These are phyloP conservation scores for Acronicta aceris DNA, from an alignment of 2,888 invertebrate species.

Conservation along the genomic window DNA sequence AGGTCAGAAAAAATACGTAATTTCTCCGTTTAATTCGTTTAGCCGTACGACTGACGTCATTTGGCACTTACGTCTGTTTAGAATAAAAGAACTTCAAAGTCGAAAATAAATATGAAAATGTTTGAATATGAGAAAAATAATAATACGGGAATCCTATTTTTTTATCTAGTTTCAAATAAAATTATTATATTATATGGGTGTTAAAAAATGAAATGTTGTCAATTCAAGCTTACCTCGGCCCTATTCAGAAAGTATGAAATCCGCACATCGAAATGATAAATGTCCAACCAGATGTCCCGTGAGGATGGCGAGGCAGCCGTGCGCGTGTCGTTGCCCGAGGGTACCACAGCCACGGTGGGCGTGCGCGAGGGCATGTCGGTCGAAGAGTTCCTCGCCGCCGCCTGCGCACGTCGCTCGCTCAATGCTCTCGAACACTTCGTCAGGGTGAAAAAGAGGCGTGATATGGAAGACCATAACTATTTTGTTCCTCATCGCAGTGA, in stretches of 20 bases:
- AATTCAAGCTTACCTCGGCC: background rate
- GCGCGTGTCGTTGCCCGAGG: slow-evolving; percentile 97
- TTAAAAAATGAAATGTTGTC: too few relatives aligned
- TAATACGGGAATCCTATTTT: too few relatives aligned
- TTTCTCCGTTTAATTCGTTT: too few relatives aligned
- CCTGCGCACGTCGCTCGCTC: slow-evolving; percentile 97
- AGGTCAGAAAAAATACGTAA: too few relatives aligned
- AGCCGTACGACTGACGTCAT: too few relatives aligned
- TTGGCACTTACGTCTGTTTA: too few relatives aligned
- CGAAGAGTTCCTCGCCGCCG: slow-evolving; percentile 97
- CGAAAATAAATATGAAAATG: too few relatives aligned
- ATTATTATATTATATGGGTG: too few relatives aligned
- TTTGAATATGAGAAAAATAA: too few relatives aligned
- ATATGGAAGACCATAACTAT: slow-evolving; percentile 98
- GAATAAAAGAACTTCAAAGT: too few relatives aligned
- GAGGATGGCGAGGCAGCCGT: slow-evolving; percentile 96
- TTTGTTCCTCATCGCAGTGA: slow-evolving; percentile 98
- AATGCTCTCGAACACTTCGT: slow-evolving; percentile 99
- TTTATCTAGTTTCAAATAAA: too few relatives aligned
- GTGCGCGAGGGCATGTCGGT: slow-evolving; percentile 98
- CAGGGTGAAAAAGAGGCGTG: slow-evolving; percentile 97
- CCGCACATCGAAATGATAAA: background rate
- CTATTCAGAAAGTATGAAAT: background rate
- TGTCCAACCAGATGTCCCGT: slow-evolving; percentile 92
- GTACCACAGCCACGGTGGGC: slow-evolving; percentile 94